Base-by-base conservation (phyloP, 1,140 invertebrate genomes). In the Drosophila orosa region DNA sequence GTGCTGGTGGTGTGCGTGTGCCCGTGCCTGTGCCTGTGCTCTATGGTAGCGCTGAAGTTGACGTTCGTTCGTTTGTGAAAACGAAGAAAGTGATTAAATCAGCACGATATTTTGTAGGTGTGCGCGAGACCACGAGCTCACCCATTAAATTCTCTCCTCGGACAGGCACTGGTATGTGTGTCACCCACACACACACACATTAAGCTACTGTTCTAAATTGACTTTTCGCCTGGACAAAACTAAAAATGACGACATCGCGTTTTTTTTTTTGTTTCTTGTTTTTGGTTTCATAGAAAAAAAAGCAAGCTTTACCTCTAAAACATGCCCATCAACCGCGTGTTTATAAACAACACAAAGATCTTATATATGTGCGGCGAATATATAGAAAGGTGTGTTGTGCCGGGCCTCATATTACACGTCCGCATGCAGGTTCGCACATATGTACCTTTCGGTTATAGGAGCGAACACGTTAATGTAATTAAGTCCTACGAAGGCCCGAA, bases 31-130 rank as follows among this genome's bases (percentile, higher is more conserved):
- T 68, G 83, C 81, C 83, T 66, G 83, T 81, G 78, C n/a, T 75
- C 40, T 71, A 78, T 75, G 78, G 78, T n/a, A n/a, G 83, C 76
- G 83, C 81, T 72, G 71, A 78, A 86, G 82, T 86, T 86, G 83
- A 81, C 83, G 84, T 87, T 82, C 79, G 84, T 87, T 82, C 79
- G 78, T 57, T 83, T 81, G 80, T 87, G 69, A 63, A 81, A 72
- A 69, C 84, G 80, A 83, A 89, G 83, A 87, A 89, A 87, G 83
- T 87, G 83, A 87, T 87, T 87, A 87, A 87, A 87, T 87, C 83
- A 87, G 83, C 83, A 87, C 83, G 83, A 87, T 87, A 89, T 89
- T 89, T 87, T 87, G 84, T 87, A 87, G 84, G 83, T 87, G 83
- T 86, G 83, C 47, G 68, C 81, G 57, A 71, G 80, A 68, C 87